These are phyloP conservation scores for Eudiplozoon nipponicum DNA, from an alignment of 2,888 invertebrate genomes.

Conservation along the genomic window DNA sequence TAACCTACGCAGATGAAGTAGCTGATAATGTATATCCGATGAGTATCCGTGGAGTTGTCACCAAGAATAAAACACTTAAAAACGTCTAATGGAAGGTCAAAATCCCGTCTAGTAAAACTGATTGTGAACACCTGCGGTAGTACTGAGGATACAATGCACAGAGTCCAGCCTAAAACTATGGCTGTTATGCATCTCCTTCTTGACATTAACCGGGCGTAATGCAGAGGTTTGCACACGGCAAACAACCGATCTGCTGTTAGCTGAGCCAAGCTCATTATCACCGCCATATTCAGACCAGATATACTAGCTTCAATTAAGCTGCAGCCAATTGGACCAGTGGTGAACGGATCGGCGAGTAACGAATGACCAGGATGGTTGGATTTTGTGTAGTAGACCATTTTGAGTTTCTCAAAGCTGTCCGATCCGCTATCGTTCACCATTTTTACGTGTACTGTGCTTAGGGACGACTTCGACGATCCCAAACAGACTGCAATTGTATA, in stretches of 20 bases:
- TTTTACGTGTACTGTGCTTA: no score
- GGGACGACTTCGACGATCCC: no score
- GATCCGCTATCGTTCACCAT: no score
- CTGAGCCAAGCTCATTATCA: not conserved
- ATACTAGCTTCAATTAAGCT: not conserved
- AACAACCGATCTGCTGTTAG: conserved; percentile 1
- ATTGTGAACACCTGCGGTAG: not conserved
- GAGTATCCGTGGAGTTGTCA: no score
- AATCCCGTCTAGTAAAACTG: not conserved
- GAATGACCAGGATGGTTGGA: no score
- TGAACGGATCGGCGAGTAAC: no score
- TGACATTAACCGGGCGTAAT: not conserved
- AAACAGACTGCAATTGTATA: not conserved
- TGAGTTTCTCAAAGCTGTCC: no score
- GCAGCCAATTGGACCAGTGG: no score
- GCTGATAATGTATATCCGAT: no score
- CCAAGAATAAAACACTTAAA: conserved; percentile 2
- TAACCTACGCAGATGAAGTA: no score
- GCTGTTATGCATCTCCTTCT: not conserved
- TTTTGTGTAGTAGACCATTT: no score
- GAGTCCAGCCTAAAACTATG: not conserved
- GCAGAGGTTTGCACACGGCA: not conserved
- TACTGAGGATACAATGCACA: not conserved
- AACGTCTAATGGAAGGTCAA: conserved; percentile 3
- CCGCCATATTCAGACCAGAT: not conserved